Evolutionary conservation across 2,888 invertebrate species (phyloP).

Genomic region (Heteromurus nitidus): DNA sequence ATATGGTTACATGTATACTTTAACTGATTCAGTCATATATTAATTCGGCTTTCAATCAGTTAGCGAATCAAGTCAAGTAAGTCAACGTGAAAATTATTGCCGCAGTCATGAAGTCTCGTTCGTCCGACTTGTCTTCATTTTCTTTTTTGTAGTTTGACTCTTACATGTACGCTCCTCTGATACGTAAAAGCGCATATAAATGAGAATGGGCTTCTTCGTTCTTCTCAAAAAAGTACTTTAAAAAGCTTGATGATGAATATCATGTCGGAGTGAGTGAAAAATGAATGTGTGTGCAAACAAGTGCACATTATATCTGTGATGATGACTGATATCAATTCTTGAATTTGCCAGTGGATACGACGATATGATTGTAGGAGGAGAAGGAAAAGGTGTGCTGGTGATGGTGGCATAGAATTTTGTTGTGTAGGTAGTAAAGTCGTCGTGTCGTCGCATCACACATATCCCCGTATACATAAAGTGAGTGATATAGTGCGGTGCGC

Average conservation of each 20-base stretch:
- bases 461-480: constrained; percentile 7
- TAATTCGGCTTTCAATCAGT: constrained; percentile 38
- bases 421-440: constrained; percentile 33
- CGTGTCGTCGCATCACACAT: too few relatives aligned
- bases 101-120: constrained; percentile 59
- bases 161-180: neutral
- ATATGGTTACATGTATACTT: neutral
- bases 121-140: constrained; percentile 23
- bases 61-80: constrained; percentile 47
- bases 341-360: constrained; percentile 48
- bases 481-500: constrained; percentile 57
- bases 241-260: constrained; percentile 38
- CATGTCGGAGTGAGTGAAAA: constrained; percentile 39
- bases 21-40: constrained; percentile 4
- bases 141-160: neutral
- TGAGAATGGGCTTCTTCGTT: neutral
- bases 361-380: constrained; percentile 46
- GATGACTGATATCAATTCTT: constrained; percentile 45
- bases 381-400: constrained; percentile 48
- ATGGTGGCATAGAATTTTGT: constrained; percentile 24
- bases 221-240: too few relatives aligned
- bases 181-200: neutral
- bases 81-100: constrained; percentile 65
- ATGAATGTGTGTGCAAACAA: constrained; percentile 49
- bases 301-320: constrained; percentile 20